Conservation (phyloP, 2,888 invertebrate genomes). For the Eumerus sabulonum region DNA sequence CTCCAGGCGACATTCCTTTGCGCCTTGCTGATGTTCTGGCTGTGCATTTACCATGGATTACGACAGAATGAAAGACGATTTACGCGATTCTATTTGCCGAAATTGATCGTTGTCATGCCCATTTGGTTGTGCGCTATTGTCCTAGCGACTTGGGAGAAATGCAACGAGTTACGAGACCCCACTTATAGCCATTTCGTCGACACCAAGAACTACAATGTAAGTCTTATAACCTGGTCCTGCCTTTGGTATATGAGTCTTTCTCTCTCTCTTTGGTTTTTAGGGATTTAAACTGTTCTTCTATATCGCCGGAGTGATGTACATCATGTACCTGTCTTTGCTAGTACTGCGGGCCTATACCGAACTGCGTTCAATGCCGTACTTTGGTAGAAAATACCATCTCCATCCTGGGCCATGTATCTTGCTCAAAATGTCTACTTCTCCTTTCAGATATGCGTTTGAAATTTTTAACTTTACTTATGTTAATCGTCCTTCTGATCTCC, state of each 20-base stretch:
- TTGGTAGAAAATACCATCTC: constrained; percentile 84
- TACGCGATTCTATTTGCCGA: constrained; percentile 93
- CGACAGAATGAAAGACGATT: constrained; percentile 94
- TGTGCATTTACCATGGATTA: constrained; percentile 96
- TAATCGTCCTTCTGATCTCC: constrained; percentile 88
- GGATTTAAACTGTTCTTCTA: constrained; percentile 95
- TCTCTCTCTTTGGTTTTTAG: constrained; percentile 81
- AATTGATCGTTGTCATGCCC: constrained; percentile 90
- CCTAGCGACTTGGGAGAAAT: constrained; percentile 93
- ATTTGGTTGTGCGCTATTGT: constrained; percentile 93
- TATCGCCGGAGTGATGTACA: constrained; percentile 89
- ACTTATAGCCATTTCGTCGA: constrained; percentile 94
- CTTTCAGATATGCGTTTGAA: constrained; percentile 92
- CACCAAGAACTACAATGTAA: constrained; percentile 89
- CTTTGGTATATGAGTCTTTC: neutral
- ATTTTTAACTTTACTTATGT: constrained; percentile 92
- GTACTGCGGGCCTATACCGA: constrained; percentile 95
- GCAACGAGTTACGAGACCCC: constrained; percentile 92
- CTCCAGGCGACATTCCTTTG: constrained; percentile 94
- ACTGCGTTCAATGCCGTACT: constrained; percentile 97
- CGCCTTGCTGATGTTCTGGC: constrained; percentile 94
- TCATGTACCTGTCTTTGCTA: constrained; percentile 90
- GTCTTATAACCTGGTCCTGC: constrained; percentile 68
- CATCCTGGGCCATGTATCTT: neutral
- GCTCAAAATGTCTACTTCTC: no score